Evolutionary conservation across 2,113 vertebrate species (phyloP).

Genomic region (Strix uralensis): DNA sequence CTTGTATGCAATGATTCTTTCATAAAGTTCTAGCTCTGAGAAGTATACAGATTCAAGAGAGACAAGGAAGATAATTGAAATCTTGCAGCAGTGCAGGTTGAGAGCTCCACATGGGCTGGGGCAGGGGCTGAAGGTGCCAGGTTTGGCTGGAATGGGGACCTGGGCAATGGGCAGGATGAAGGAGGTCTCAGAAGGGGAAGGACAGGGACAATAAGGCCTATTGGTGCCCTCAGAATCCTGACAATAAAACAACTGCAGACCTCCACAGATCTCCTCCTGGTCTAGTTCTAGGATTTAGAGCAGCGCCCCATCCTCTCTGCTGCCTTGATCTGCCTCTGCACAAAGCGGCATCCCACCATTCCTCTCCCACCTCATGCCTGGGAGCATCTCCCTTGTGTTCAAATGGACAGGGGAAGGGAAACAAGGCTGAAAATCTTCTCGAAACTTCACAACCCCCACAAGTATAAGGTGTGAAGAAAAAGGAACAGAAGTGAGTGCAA

Average conservation of each 20-base stretch:
- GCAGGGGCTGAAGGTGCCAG: rapidly evolving
- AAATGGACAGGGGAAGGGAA: not conserved
- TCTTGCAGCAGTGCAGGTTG: not conserved
- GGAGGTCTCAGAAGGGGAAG: not conserved
- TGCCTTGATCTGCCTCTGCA: rapidly evolving
- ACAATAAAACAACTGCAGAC: not conserved
- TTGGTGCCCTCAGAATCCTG: not conserved
- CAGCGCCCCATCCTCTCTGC: not conserved
- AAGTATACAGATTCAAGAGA: not conserved
- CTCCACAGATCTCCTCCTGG: not conserved
- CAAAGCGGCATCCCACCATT: rapidly evolving
- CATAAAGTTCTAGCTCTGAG: not conserved
- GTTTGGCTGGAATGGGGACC: not conserved
- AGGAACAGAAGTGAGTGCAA: not conserved
- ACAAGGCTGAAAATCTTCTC: not conserved
- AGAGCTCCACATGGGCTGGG: not conserved
- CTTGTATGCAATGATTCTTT: not conserved
- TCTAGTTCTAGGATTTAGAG: not conserved
- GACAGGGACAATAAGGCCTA: not conserved
- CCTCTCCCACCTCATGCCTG: not conserved
- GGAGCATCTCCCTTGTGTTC: not conserved
- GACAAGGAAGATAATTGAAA: not conserved
- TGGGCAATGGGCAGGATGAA: not conserved
- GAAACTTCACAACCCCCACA: not conserved
- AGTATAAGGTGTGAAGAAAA: not conserved